These are phyloP conservation scores for Scopus umbretta DNA, from an alignment of 2,113 vertebrate genomes.

Conservation along the genomic window DNA sequence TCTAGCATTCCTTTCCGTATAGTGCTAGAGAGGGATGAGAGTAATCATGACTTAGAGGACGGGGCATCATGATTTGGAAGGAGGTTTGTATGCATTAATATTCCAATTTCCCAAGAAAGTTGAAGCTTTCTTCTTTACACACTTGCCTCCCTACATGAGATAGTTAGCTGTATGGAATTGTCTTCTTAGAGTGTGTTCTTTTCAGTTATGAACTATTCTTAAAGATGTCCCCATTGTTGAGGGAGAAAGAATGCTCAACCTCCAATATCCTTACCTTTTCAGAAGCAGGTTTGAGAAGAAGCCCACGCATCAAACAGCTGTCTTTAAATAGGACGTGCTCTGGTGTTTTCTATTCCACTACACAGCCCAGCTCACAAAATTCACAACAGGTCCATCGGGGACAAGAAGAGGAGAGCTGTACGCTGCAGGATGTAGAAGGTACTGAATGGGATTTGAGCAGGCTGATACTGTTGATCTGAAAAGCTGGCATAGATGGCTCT, in stretches of 20 bases:
- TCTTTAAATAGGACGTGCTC: conserved; percentile 75
- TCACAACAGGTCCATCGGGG: conserved; percentile 67
- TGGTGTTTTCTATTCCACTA: conserved; percentile 75
- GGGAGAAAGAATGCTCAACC: neutral
- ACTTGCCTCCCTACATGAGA: neutral
- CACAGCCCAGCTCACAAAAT: conserved; percentile 76
- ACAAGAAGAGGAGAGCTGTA: neutral
- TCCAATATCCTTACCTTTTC: neutral
- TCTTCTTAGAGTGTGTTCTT: neutral
- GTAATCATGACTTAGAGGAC: neutral
- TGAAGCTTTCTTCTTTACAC: neutral
- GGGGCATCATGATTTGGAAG: neutral
- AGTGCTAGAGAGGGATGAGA: neutral
- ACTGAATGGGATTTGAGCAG: neutral
- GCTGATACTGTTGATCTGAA: neutral
- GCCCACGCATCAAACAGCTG: conserved; percentile 84
- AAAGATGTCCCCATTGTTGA: neutral
- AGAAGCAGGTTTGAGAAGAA: conserved; percentile 81
- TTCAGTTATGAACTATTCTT: neutral
- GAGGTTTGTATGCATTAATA: neutral
- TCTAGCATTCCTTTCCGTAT: neutral
- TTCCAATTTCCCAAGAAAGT: neutral
- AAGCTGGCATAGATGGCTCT: neutral
- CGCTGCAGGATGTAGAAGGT: conserved; percentile 20
- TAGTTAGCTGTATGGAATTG: neutral